Evolutionary conservation across 2,888 invertebrate species (phyloP).

Genomic region (Nipponacmea schrenckii): DNA sequence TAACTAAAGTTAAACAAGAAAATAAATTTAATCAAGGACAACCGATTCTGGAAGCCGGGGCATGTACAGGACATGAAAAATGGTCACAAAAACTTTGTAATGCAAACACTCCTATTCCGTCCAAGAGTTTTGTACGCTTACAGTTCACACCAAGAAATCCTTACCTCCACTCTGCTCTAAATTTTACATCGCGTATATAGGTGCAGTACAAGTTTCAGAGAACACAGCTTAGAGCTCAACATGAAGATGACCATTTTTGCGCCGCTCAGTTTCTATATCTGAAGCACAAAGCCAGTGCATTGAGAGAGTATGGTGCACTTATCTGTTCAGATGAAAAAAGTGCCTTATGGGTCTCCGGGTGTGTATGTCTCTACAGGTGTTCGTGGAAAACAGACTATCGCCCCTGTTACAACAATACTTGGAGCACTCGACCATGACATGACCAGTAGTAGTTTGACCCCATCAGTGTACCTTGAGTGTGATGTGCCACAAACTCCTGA

Average conservation of each 20-base stretch:
- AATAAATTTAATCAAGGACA: no score
- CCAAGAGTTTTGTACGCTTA: slow-evolving; percentile 2
- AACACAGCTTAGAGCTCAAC: background rate
- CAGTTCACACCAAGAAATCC: slow-evolving; percentile 15
- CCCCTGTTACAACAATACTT: slow-evolving; percentile 7
- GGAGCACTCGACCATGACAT: slow-evolving; percentile 20
- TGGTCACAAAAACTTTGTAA: background rate
- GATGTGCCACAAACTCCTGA: slow-evolving; percentile 21
- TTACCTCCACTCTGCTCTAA: slow-evolving; percentile 9
- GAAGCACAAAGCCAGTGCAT: slow-evolving; percentile 21
- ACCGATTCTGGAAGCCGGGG: no score
- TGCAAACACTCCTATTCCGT: background rate
- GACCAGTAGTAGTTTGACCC: slow-evolving; percentile 20
- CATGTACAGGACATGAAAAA: no score
- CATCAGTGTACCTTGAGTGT: slow-evolving; percentile 6
- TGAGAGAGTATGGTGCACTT: slow-evolving; percentile 7
- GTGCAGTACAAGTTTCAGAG: slow-evolving; percentile 11
- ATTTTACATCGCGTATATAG: background rate
- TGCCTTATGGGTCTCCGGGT: slow-evolving; percentile 15
- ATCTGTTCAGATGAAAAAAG: slow-evolving; percentile 12
- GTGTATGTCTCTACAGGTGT: slow-evolving; percentile 20
- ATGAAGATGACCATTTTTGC: background rate
- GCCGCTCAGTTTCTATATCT: background rate
- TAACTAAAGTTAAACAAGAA: no score
- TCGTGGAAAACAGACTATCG: slow-evolving; percentile 13